phyloP scores from a whole-genome alignment of 2,797 vertebrate species.

The Thripadectes ignobilis region DNA sequence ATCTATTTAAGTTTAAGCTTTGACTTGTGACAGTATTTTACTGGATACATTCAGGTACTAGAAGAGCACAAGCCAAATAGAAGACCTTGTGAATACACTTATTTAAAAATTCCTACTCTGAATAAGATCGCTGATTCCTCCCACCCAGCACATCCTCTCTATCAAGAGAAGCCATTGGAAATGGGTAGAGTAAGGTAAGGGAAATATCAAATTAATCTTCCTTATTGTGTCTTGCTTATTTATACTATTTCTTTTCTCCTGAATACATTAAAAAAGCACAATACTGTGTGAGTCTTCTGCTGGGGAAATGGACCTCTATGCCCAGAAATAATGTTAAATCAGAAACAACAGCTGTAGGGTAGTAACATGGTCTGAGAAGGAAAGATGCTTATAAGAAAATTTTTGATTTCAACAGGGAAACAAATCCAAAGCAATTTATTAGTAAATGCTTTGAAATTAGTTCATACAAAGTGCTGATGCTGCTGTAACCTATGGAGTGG shows the following conservation, averaged over 20 bases:
- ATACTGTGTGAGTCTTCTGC: background rate
- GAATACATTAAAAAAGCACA: background rate
- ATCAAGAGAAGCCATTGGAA: background rate
- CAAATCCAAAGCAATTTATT: background rate
- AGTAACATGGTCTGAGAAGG: background rate
- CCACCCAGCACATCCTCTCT: background rate
- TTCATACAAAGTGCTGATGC: background rate
- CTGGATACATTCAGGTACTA: background rate
- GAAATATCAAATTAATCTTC: background rate
- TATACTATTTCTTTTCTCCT: background rate
- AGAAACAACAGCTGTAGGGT: background rate
- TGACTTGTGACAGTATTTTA: background rate
- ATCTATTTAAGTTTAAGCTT: background rate
- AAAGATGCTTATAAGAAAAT: background rate
- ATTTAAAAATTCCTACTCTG: background rate
- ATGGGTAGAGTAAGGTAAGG: background rate
- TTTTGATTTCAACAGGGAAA: background rate
- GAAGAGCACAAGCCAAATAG: background rate
- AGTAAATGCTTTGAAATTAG: background rate
- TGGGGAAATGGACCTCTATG: background rate
- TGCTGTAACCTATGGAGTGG: background rate
- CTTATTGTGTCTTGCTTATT: background rate
- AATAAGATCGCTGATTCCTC: background rate
- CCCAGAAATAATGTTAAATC: background rate
- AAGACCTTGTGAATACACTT: background rate